Conservation (phyloP, 2,797 vertebrate species). For the Fratercula arctica region DNA sequence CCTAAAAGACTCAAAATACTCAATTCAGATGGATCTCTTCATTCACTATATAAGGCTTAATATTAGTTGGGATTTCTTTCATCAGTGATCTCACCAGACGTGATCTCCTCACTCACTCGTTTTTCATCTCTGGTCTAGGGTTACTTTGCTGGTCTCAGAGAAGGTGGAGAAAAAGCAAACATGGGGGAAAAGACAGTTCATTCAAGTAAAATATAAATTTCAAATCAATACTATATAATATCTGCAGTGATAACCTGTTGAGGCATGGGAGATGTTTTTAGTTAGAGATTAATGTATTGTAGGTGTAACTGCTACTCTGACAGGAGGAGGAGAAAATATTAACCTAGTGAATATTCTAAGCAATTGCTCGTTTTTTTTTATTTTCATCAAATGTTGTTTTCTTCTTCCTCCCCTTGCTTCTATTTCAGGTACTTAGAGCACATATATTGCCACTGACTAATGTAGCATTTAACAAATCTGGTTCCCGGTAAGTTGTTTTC, state of each 20-base stretch:
- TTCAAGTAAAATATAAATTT: background rate
- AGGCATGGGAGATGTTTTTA: background rate
- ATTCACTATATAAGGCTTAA: background rate
- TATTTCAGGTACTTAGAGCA: slow-evolving; percentile 85
- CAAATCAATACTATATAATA: background rate
- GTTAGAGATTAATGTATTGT: background rate
- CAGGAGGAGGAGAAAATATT: background rate
- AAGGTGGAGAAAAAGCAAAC: background rate
- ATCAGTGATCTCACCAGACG: background rate
- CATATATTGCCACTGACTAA: slow-evolving; percentile 94
- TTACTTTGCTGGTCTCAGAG: background rate
- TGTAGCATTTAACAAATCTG: slow-evolving; percentile 97
- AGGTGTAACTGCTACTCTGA: background rate
- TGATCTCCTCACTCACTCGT: background rate
- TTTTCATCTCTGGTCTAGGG: background rate
- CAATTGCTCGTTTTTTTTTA: background rate
- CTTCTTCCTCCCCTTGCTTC: background rate
- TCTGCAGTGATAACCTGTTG: background rate
- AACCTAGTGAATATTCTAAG: background rate
- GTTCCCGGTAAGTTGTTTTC: slow-evolving; percentile 85
- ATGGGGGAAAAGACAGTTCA: background rate
- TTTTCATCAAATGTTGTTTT: background rate
- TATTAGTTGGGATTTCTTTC: background rate
- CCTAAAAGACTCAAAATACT: background rate
- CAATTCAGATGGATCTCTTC: background rate